Conservation (phyloP, 1,140 invertebrate species). For the Watersipora subatra region DNA sequence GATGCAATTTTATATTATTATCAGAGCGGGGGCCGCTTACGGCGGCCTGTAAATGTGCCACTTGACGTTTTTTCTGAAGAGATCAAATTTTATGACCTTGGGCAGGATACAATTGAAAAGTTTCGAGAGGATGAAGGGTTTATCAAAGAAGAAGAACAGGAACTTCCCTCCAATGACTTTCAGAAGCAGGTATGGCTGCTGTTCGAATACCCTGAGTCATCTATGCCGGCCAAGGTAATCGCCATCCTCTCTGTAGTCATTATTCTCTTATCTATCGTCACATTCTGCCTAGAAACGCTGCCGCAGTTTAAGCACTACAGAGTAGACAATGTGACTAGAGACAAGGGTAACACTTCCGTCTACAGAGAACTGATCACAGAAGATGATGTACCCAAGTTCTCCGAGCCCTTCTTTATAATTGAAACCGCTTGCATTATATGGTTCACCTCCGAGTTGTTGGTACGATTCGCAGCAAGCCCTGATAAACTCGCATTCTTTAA, state of each 20-base stretch:
- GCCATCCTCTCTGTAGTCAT: slow-evolving; percentile 99
- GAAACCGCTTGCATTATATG: slow-evolving; percentile 44
- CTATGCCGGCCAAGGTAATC: slow-evolving; percentile 90
- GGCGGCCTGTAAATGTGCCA: slow-evolving; percentile 94
- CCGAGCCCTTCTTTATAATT: slow-evolving; percentile 38
- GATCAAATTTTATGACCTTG: slow-evolving; percentile 97
- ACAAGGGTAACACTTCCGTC: slow-evolving; percentile 13
- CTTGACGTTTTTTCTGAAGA: slow-evolving; percentile 48
- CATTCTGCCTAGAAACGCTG: slow-evolving; percentile 98
- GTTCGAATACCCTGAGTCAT: slow-evolving; percentile 99
- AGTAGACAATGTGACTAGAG: slow-evolving; percentile 22
- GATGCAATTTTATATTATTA: slow-evolving; percentile 95
- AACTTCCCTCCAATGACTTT: slow-evolving; percentile 61
- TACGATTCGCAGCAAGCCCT: slow-evolving; percentile 94
- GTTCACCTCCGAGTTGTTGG: slow-evolving; percentile 96
- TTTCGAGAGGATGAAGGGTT: slow-evolving; percentile 57
- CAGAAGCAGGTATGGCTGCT: slow-evolving; percentile 95
- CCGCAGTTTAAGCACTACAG: slow-evolving; percentile 96
- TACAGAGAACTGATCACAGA: slow-evolving; percentile 24
- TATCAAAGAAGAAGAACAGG: slow-evolving; percentile 36
- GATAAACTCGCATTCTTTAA: slow-evolving; percentile 96
- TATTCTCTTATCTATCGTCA: slow-evolving; percentile 92
- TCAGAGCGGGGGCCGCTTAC: slow-evolving; percentile 89
- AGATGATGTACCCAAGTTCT: slow-evolving; percentile 41
- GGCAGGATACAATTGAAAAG: slow-evolving; percentile 91